phyloP scores from a whole-genome alignment of 2,888 invertebrate genomes.

The Xiphydria camelus region DNA sequence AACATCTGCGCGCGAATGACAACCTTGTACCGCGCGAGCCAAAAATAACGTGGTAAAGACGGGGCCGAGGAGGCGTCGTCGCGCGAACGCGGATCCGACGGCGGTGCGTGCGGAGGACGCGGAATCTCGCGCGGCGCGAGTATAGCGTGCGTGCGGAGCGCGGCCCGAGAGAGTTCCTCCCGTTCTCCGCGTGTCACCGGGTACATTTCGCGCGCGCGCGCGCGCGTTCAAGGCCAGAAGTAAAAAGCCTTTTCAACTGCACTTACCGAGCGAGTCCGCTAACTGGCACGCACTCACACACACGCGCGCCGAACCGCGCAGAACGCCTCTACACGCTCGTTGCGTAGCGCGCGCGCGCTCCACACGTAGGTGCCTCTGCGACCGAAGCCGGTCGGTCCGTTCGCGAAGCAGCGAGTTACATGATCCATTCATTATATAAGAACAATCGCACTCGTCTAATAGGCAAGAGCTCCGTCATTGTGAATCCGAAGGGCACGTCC shows the following conservation, averaged over 20 bases:
- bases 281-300: slow-evolving; percentile 5
- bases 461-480: slow-evolving; percentile 51
- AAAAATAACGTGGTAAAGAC: too few relatives aligned
- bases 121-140: not conserved
- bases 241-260: slow-evolving; percentile 56
- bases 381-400: slow-evolving; percentile 30
- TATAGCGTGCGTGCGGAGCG: too few relatives aligned
- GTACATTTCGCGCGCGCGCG: too few relatives aligned
- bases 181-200: slow-evolving; percentile 46
- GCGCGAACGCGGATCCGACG: too few relatives aligned
- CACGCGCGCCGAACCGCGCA: slow-evolving; percentile 10
- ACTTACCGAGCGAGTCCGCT: slow-evolving; percentile 34
- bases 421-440: slow-evolving; percentile 58
- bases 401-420: slow-evolving; percentile 51
- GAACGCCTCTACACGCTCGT: not conserved
- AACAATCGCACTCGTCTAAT: slow-evolving; percentile 56
- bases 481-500: slow-evolving; percentile 18
- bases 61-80: too few relatives aligned
- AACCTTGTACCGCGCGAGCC: too few relatives aligned
- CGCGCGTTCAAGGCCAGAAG: slow-evolving; percentile 56
- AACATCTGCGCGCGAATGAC: too few relatives aligned
- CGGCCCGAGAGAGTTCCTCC: not conserved
- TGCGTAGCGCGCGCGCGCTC: not conserved
- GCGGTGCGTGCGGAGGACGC: too few relatives aligned
- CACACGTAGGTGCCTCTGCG: slow-evolving; percentile 16